Base-by-base conservation (phyloP, 2,113 vertebrate species). In the Morphnarchus princeps region DNA sequence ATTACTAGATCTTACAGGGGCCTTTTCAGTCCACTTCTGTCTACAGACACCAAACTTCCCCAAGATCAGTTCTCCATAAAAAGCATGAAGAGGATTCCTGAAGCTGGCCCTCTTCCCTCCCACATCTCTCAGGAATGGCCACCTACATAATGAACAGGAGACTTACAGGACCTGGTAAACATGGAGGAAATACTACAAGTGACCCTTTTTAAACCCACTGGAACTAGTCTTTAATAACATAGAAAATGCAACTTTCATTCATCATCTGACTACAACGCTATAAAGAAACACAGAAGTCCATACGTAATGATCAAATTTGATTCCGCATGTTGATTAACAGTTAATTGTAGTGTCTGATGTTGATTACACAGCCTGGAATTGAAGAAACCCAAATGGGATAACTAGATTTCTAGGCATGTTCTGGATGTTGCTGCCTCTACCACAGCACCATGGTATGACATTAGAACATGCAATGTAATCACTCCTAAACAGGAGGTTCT, bases 201-300 rank as follows among this genome's bases (percentile, higher is more conserved):
- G 36, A 82, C 11, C 40, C 45, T 54, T 43, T 77, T 73, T 24
- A 87, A 78, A 85, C 29, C 24, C 6, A 1, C 32, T 82, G 55
- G 47, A 87, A 77, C 16, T 28, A 58, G 47, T 26, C n/a, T 91
- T 90, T 52, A 85, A 31, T 47, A 59, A 47, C 10, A 21, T 0
- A 69, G 29, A 50, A 82, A 94, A 94, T 1, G 3, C 47, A 94
- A 87, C 26, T 92, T 94, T 34, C 71, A 87, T 55, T 90, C 52
- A 59, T 55, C 25, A 57, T 42, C 80, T 38, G 79, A 88, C 43
- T 71, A 57, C 20, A 89, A 36, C 34, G 54, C 67, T 69, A 93
- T 22, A 36, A 92, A 52, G 82, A 83, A 97, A 87, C 73, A 96
- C 93, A 95, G 50, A 73, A 94, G 65, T 40, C 93, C 85, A 73